Evolutionary conservation across 2,113 vertebrate genomes (phyloP).

Genomic region (Halcyon malimbica): DNA sequence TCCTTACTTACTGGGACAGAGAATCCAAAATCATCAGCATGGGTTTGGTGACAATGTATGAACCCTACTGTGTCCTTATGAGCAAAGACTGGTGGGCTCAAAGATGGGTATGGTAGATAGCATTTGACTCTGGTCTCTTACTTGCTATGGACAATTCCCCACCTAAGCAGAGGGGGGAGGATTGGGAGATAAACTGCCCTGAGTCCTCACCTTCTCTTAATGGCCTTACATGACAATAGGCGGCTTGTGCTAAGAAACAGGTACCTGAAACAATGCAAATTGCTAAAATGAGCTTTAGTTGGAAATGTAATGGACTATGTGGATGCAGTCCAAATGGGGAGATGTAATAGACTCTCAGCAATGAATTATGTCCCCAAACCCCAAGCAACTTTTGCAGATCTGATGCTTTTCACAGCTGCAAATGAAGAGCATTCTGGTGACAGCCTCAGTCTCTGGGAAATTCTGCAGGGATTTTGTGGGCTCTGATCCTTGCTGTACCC

Average conservation of each 20-base stretch:
- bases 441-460: not conserved
- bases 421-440: conserved; percentile 4
- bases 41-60: not conserved
- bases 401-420: not conserved
- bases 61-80: not conserved
- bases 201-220: not conserved
- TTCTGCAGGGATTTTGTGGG: not conserved
- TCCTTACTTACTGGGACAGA: not conserved
- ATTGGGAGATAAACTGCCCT: not conserved
- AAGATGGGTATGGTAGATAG: not conserved
- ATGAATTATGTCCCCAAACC: not conserved
- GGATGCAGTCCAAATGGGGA: conserved; percentile 31
- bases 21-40: not conserved
- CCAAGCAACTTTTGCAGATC: not conserved
- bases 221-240: not conserved
- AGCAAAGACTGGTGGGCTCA: not conserved
- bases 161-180: not conserved
- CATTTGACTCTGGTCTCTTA: not conserved
- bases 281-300: not conserved
- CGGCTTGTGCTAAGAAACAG: not conserved
- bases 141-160: not conserved
- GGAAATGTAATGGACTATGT: not conserved
- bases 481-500: not conserved
- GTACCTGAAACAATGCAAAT: not conserved
- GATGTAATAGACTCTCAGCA: not conserved